Evolutionary conservation across 2,797 vertebrate species (phyloP).

Genomic region (Hybognathus amarus): DNA sequence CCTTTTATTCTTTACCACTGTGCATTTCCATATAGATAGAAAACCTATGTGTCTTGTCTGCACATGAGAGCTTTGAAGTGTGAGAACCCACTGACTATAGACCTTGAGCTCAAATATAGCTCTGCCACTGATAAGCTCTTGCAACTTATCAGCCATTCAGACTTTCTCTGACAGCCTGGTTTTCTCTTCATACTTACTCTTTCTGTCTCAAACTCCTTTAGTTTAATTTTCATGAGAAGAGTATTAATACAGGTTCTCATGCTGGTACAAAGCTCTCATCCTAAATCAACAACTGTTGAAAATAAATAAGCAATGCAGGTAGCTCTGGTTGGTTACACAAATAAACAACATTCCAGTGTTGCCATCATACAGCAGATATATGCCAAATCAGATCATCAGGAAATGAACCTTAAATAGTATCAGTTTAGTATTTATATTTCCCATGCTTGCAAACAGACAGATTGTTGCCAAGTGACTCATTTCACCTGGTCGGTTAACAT

Average conservation of each 20-base stretch:
- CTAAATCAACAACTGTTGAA: background rate
- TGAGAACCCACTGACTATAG: slow-evolving; percentile 8
- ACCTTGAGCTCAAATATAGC: slow-evolving; percentile 56
- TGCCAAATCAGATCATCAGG: background rate
- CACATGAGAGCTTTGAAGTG: slow-evolving; percentile 20
- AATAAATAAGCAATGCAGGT: slow-evolving; percentile 21
- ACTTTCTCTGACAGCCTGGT: background rate
- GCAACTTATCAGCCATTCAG: slow-evolving; percentile 20
- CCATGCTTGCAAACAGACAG: background rate
- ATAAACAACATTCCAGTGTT: slow-evolving; percentile 8
- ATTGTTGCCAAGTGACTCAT: background rate
- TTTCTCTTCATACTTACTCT: slow-evolving; percentile 12
- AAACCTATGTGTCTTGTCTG: background rate
- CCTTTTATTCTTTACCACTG: slow-evolving; percentile 62
- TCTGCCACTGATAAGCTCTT: slow-evolving; percentile 40
- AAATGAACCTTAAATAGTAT: slow-evolving; percentile 11
- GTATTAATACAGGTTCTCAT: background rate
- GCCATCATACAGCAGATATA: background rate
- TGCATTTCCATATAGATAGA: slow-evolving; percentile 62
- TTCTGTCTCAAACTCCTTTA: background rate
- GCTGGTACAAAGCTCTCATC: background rate
- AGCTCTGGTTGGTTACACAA: slow-evolving; percentile 21
- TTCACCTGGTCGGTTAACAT: background rate
- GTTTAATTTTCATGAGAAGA: slow-evolving; percentile 19
- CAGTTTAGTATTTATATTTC: background rate